phyloP scores from a whole-genome alignment of 1,140 invertebrate species.

The Zaprionus camerounensis region DNA sequence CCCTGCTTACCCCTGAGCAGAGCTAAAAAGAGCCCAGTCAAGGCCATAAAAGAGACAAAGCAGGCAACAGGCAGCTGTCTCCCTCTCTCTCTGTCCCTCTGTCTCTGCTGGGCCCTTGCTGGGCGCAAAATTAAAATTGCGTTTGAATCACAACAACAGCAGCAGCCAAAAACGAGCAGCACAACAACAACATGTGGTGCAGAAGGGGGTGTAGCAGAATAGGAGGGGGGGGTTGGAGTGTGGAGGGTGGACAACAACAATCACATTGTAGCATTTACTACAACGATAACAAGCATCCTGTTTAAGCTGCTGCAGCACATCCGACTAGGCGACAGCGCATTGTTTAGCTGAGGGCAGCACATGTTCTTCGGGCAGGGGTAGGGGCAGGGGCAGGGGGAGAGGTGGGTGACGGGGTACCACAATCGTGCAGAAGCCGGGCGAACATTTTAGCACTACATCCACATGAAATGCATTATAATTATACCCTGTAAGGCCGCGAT shows the following conservation, averaged over 20 bases:
- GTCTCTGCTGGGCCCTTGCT: background rate
- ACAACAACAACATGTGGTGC: background rate
- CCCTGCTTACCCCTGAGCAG: too few relatives aligned
- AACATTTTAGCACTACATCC: constrained; percentile 5
- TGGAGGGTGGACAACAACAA: background rate
- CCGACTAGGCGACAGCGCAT: constrained; percentile 3
- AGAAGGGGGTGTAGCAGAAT: background rate
- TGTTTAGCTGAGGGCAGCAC: background rate
- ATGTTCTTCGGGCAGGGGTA: too few relatives aligned
- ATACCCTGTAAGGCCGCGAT: background rate
- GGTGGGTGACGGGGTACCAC: too few relatives aligned
- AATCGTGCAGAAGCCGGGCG: background rate
- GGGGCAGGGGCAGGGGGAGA: too few relatives aligned
- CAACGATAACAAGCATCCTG: constrained; percentile 5
- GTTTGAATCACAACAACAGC: constrained; percentile 3
- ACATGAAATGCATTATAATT: constrained; percentile 8
- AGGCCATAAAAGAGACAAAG: constrained; percentile 2
- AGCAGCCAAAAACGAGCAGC: background rate
- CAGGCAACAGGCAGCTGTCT: constrained; percentile 1
- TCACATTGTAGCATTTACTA: constrained; percentile 7
- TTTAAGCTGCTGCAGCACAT: constrained; percentile 6
- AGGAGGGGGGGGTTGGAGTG: too few relatives aligned
- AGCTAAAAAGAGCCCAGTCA: background rate
- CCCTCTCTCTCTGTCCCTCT: background rate
- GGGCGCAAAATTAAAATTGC: constrained; percentile 5